Conservation (phyloP, 2,888 invertebrate genomes). For the Synergus laeviventris region DNA sequence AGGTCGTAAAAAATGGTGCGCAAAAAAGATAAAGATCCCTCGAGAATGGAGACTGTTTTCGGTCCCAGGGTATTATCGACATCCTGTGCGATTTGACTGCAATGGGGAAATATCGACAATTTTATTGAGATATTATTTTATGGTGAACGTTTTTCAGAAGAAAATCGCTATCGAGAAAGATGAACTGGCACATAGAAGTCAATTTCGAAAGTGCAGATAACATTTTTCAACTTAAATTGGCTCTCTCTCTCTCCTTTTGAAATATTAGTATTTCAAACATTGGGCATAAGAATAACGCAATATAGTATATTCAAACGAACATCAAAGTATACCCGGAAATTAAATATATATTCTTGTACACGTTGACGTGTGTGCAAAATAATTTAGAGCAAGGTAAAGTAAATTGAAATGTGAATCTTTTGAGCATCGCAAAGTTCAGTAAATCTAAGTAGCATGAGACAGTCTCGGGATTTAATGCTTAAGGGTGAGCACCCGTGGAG, state of each 20-base stretch:
- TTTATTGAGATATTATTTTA: constrained; percentile 1
- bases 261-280: background rate
- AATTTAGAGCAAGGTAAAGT: constrained; percentile 22
- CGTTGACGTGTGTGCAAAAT: constrained; percentile 16
- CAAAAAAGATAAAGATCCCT: background rate
- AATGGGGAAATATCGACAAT: constrained; percentile 8
- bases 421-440: constrained; percentile 27
- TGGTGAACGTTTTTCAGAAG: background rate
- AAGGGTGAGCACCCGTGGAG: constrained; percentile 26
- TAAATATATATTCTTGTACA: constrained; percentile 22
- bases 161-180: background rate
- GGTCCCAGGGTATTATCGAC: background rate
- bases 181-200: background rate
- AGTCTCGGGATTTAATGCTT: constrained; percentile 29
- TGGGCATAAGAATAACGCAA: no score
- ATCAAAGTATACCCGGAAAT: background rate
- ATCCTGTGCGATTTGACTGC: background rate
- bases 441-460: constrained; percentile 31
- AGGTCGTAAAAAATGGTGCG: background rate
- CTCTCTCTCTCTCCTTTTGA: background rate
- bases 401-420: constrained; percentile 38
- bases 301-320: no score
- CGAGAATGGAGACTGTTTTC: background rate
- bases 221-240: background rate
- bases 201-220: background rate